Evolutionary conservation across 2,888 invertebrate genomes (phyloP).

Genomic region (Ametastegia equiseti): DNA sequence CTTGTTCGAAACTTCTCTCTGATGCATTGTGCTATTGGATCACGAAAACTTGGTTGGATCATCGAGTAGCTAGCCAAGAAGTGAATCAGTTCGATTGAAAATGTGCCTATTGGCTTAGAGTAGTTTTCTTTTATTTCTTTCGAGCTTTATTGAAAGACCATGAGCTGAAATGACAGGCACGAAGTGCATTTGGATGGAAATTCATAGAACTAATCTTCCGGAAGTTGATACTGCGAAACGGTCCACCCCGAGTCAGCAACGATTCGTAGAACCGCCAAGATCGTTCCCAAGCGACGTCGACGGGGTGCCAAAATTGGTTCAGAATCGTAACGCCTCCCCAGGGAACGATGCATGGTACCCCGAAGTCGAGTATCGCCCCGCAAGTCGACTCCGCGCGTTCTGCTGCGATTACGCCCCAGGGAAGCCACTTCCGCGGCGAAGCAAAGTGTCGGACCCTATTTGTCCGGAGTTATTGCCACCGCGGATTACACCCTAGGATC

Average conservation of each 20-base stretch:
- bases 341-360: constrained; percentile 6
- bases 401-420: constrained; percentile 31
- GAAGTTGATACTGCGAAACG: background rate
- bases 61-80: background rate
- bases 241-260: background rate
- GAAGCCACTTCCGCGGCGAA: constrained; percentile 44
- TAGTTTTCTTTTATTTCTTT: no score
- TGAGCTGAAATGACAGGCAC: background rate
- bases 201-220: background rate
- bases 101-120: background rate
- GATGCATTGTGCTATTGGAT: no score
- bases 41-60: background rate
- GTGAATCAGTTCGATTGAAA: background rate
- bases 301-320: constrained; percentile 47
- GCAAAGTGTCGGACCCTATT: constrained; percentile 44
- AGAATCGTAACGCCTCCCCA: constrained; percentile 45
- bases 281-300: constrained; percentile 28
- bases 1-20: background rate
- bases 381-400: constrained; percentile 1
- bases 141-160: no score
- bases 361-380: background rate
- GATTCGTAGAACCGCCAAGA: background rate
- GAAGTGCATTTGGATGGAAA: background rate
- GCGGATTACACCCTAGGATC: constrained; percentile 16
- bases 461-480: constrained; percentile 45